A percentile compares a stretch with the other conserved stretches of the same genome.
Conservation (phyloP, 2,888 invertebrate genomes). For the Agonum fuliginosum region DNA sequence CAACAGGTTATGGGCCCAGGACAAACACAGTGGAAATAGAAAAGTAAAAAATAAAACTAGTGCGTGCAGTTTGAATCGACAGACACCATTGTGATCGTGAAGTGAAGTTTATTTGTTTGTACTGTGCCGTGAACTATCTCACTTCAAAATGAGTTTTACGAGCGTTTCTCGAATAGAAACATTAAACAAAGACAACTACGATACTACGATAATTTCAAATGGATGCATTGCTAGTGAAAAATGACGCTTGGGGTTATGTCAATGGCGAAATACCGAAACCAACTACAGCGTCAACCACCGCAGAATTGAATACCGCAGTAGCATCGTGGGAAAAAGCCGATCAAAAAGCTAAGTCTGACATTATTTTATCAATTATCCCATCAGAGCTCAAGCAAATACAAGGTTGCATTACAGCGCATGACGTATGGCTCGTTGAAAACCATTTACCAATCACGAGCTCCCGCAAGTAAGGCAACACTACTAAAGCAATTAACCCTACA, state of each 20-base stretch:
- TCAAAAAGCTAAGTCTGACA: slow-evolving; percentile 61
- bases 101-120: too few species aligned
- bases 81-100: too few species aligned
- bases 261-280: background rate
- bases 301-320: background rate
- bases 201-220: background rate
- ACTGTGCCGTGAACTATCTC: too few species aligned
- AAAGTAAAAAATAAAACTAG: too few species aligned
- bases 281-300: background rate
- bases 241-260: background rate
- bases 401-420: slow-evolving; percentile 66
- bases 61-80: too few species aligned
- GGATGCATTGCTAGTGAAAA: background rate
- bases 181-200: background rate
- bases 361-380: slow-evolving; percentile 63
- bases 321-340: slow-evolving; percentile 28
- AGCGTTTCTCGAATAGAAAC: background rate
- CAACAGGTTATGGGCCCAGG: too few species aligned
- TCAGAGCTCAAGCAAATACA: slow-evolving; percentile 67
- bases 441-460: slow-evolving; percentile 69
- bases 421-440: slow-evolving; percentile 68
- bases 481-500: slow-evolving; percentile 68
- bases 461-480: slow-evolving; percentile 69
- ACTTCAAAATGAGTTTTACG: too few species aligned
- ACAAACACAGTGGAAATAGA: too few species aligned